Percentiles rank a stretch among this genome's conserved stretches.
Conservation (phyloP, 2,797 vertebrate genomes). For the Manis pentadactyla region DNA sequence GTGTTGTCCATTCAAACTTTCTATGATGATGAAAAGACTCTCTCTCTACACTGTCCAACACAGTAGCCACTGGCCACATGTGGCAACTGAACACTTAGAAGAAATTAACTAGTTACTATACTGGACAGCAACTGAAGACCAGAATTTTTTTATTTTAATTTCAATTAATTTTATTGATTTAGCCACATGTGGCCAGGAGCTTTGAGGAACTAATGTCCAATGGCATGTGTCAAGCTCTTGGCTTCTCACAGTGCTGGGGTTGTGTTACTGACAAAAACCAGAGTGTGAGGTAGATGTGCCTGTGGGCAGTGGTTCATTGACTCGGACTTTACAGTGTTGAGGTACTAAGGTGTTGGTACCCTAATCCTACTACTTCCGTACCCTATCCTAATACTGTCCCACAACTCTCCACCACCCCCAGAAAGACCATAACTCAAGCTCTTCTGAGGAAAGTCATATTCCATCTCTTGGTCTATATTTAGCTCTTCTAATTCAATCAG, state of each 20-base stretch:
- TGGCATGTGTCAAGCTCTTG: not conserved
- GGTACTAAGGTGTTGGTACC: not conserved
- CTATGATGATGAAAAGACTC: not conserved
- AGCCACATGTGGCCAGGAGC: not conserved
- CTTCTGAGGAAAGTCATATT: not conserved
- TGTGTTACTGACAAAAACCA: not conserved
- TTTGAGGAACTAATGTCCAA: not conserved
- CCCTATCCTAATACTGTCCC: not conserved
- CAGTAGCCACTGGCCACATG: not conserved
- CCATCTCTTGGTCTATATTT: not conserved
- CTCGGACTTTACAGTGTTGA: not conserved
- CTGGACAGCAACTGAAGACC: not conserved
- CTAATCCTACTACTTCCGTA: too few species aligned
- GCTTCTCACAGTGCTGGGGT: not conserved
- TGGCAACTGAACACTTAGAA: not conserved
- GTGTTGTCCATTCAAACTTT: not conserved
- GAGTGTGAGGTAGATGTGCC: not conserved
- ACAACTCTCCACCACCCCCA: not conserved
- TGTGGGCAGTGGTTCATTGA: not conserved
- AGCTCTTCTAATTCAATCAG: not conserved
- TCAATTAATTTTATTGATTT: not conserved
- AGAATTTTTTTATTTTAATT: not conserved
- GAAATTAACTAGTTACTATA: not conserved
- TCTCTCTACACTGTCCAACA: not conserved
- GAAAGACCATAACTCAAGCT: not conserved